Conservation (phyloP, 2,797 vertebrate genomes). For the Lerista edwardsae region DNA sequence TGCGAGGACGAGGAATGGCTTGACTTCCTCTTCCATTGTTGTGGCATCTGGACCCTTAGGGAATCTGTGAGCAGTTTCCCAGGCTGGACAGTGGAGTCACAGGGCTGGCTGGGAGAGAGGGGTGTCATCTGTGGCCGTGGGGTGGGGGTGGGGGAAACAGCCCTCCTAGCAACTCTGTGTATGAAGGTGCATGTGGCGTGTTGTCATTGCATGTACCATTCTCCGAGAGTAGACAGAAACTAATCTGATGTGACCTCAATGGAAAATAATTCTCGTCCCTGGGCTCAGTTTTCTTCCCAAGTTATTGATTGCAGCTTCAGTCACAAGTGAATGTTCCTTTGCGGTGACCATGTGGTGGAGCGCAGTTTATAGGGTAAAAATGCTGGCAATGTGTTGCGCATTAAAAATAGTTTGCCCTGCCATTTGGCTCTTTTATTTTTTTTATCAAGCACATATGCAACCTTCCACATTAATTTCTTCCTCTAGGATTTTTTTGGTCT, state of each 20-base stretch:
- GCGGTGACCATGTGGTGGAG: neutral
- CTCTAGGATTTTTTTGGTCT: neutral
- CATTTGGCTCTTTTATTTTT: neutral
- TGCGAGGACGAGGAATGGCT: neutral
- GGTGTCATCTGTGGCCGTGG: neutral
- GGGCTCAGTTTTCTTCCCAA: neutral
- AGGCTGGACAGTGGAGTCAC: too few relatives aligned
- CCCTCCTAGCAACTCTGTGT: accelerated
- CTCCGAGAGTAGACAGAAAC: neutral
- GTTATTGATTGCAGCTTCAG: slow-evolving; percentile 19
- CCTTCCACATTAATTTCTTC: neutral
- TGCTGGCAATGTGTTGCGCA: slow-evolving; percentile 1
- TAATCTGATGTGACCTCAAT: slow-evolving; percentile 7
- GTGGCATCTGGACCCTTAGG: neutral
- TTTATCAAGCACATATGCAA: slow-evolving; percentile 13
- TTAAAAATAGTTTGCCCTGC: slow-evolving; percentile 6
- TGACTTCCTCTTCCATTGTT: neutral
- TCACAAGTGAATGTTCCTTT: slow-evolving; percentile 1
- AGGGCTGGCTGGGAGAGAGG: neutral
- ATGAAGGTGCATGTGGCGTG: neutral
- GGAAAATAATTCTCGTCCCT: slow-evolving; percentile 1
- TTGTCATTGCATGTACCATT: neutral
- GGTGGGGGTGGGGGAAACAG: too few relatives aligned
- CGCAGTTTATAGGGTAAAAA: slow-evolving; percentile 3
- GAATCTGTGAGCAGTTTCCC: neutral